Evolutionary conservation across 2,797 vertebrate species (phyloP).

Genomic region (Pangasius djambal): DNA sequence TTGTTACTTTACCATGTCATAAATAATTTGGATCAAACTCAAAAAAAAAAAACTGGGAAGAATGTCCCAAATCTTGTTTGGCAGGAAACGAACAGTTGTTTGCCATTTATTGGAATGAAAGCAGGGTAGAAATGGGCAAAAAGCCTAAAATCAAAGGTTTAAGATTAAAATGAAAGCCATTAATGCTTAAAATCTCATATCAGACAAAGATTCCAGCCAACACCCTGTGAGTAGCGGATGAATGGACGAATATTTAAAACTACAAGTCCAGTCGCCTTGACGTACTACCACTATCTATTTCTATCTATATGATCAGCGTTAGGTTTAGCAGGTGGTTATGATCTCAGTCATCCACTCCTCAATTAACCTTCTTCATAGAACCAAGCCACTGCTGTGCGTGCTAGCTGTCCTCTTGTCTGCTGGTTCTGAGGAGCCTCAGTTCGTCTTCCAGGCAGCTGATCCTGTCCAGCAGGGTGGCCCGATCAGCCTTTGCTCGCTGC

Average conservation of each 20-base stretch:
- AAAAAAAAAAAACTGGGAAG: neutral
- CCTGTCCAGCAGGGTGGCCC: slow-evolving; percentile 80
- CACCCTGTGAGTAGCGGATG: neutral
- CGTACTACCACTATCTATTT: too few relatives aligned
- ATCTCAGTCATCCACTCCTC: too few relatives aligned
- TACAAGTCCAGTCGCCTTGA: neutral
- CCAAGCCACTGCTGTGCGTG: neutral
- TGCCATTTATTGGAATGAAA: neutral
- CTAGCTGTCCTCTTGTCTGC: slow-evolving; percentile 80
- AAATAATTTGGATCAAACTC: too few relatives aligned
- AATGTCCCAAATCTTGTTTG: neutral
- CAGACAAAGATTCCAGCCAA: neutral
- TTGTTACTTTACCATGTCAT: neutral
- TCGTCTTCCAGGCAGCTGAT: slow-evolving; percentile 89
- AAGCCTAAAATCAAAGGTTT: neutral
- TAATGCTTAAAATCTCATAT: slow-evolving; percentile 5
- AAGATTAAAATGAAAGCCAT: neutral
- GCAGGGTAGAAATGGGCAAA: neutral
- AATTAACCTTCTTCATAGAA: neutral
- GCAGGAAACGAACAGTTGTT: neutral
- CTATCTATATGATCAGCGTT: neutral
- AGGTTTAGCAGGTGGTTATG: neutral
- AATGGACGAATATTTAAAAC: neutral
- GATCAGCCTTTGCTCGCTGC: slow-evolving; percentile 85
- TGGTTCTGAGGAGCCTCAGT: slow-evolving; percentile 83